Base-by-base conservation (phyloP, 1,140 invertebrate species). In the Dendrolimus punctatus region DNA sequence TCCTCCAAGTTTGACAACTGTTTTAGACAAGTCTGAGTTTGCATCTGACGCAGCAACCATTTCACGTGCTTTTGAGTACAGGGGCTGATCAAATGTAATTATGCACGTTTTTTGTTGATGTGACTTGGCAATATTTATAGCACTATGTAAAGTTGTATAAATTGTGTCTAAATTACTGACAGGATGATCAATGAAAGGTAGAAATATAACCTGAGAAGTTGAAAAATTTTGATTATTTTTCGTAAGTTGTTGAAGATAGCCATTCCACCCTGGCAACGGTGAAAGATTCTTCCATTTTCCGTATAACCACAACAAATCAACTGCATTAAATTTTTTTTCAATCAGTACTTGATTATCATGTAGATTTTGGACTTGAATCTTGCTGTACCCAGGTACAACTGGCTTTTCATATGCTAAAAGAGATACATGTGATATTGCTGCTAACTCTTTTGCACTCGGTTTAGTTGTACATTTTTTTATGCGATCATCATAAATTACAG, bases 21-120 rank as follows among this genome's bases (percentile, higher is more conserved):
- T 56, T 49, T 76, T 73, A 45, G 55, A 72, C 53, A 81, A 57
- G 36, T 23, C 23, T 23, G 23, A 23, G 23, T 23, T 23, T 23
- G 10, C 57, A 66, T 62, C 60, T 53, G 68, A 62, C 8, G 76
- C 57, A 39, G 58, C 68, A 63, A 84, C 61, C 40, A 87, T 85
- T 73, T 85, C 75, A 58, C 72, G 71, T 60, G 82, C 80, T 77
- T 88, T 87, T 6, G 67, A 60, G 68, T 84, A 87, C 53, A 81
- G 53, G 39, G 73, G 70, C 44, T 79, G 75, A 51, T 80, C 76
- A 55, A 79, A 77, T 64, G 75, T 84, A 38, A 80, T 49, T 37
- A 82, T 63, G 39, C 67, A 66, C 50, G 57, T 50, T 54, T 7
- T 44, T 39, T 66, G 57, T 40, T 47, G 44, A 58, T 72, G 55